Conservation (phyloP, 2,113 vertebrate species). For the Hippocampus abdominalis region DNA sequence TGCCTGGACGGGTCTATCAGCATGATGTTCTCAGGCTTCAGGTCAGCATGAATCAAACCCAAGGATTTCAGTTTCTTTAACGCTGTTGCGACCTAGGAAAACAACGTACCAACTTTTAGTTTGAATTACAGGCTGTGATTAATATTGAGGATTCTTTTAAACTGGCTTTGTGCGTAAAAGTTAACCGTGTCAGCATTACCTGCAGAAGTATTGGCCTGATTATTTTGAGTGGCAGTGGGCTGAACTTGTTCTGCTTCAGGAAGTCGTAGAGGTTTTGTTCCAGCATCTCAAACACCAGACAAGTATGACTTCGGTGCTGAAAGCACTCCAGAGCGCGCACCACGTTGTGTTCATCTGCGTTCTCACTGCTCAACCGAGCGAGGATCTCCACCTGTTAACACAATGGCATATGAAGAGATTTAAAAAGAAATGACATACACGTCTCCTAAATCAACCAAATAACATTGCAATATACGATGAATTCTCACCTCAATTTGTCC, state of each 20-base stretch:
- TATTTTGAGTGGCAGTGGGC: constrained; percentile 92
- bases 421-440: neutral
- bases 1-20: constrained; percentile 94
- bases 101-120: neutral
- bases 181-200: constrained; percentile 29
- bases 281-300: constrained; percentile 97
- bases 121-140: neutral
- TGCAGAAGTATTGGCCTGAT: constrained; percentile 94
- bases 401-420: neutral
- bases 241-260: constrained; percentile 98
- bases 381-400: constrained; percentile 82
- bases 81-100: constrained; percentile 83
- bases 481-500: constrained; percentile 87
- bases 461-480: neutral
- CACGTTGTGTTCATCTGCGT: constrained; percentile 92
- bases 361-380: constrained; percentile 90
- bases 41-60: constrained; percentile 97
- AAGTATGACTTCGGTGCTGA: constrained; percentile 92
- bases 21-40: constrained; percentile 99
- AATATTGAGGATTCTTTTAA: neutral
- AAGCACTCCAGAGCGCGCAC: constrained; percentile 96
- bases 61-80: constrained; percentile 96
- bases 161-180: neutral
- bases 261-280: constrained; percentile 98
- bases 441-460: neutral